Conservation (phyloP, 2,113 vertebrate species). For the Halichoerus grypus region DNA sequence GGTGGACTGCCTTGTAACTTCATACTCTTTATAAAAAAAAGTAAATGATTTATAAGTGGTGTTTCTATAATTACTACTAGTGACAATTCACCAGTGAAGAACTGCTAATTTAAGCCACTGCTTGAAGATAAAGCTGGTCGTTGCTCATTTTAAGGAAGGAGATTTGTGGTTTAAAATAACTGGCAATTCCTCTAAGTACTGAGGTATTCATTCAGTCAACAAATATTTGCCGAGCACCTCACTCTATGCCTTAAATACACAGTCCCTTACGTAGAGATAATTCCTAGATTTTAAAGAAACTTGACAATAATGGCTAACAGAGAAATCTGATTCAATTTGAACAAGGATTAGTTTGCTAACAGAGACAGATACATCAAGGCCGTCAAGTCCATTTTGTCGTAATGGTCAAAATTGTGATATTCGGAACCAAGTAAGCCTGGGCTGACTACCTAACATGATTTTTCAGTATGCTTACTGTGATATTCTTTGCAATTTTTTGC, state of each 20-base stretch:
- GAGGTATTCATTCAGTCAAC: background rate
- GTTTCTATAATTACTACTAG: background rate
- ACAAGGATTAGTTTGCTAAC: slow-evolving; percentile 53
- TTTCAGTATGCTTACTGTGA: background rate
- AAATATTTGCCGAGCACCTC: background rate
- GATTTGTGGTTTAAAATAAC: background rate
- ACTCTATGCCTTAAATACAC: background rate
- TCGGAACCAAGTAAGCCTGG: background rate
- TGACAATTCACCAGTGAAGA: background rate
- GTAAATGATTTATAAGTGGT: background rate
- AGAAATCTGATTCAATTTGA: slow-evolving; percentile 67
- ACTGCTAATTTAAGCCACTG: background rate
- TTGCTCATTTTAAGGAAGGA: background rate
- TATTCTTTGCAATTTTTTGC: background rate
- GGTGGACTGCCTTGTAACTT: background rate
- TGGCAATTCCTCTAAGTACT: background rate
- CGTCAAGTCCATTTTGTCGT: background rate
- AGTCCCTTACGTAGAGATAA: background rate
- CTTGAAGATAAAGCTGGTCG: background rate
- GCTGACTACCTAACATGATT: background rate
- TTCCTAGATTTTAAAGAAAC: slow-evolving; percentile 72
- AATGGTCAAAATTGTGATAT: background rate
- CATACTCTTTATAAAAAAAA: background rate
- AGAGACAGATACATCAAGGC: slow-evolving; percentile 1
- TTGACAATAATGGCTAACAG: slow-evolving; percentile 46